These are phyloP conservation scores for Callithrix jacchus DNA, from an alignment of 2,113 vertebrate genomes.

Conservation along the genomic window DNA sequence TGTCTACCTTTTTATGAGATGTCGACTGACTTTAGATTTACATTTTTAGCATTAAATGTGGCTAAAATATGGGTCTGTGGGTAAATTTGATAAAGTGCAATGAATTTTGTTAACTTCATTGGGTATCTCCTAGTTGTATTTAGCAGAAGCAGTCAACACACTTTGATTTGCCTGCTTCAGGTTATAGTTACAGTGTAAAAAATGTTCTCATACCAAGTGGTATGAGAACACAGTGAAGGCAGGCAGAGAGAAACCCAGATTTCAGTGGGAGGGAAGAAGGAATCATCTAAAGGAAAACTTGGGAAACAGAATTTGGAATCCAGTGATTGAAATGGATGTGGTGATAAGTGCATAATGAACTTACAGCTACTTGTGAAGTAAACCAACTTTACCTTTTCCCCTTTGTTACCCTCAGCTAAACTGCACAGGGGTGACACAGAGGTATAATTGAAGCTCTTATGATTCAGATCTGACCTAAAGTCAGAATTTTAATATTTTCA, in stretches of 20 bases:
- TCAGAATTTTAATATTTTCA: conserved; percentile 14
- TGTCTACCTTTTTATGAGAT: neutral
- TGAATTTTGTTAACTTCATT: conserved; percentile 18
- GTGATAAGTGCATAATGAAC: neutral
- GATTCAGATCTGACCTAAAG: conserved; percentile 4
- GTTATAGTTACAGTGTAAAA: neutral
- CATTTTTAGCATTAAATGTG: neutral
- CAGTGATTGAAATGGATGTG: neutral
- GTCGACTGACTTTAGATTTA: conserved; percentile 9
- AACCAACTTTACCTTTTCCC: neutral
- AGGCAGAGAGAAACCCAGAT: neutral
- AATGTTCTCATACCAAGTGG: neutral
- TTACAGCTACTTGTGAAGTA: neutral
- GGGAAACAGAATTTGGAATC: neutral
- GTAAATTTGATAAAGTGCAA: conserved; percentile 10
- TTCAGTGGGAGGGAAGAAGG: neutral
- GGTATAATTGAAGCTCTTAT: neutral
- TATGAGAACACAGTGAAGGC: neutral
- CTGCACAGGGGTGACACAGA: neutral
- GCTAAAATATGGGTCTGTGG: neutral
- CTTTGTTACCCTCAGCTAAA: neutral
- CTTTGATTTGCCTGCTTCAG: conserved; percentile 38
- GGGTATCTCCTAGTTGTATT: neutral
- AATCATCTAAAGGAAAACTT: neutral
- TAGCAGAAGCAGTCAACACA: neutral